Percentiles rank a stretch among this genome's conserved stretches.
Conservation (phyloP, 2,113 vertebrate genomes). For the Oxyura jamaicensis region DNA sequence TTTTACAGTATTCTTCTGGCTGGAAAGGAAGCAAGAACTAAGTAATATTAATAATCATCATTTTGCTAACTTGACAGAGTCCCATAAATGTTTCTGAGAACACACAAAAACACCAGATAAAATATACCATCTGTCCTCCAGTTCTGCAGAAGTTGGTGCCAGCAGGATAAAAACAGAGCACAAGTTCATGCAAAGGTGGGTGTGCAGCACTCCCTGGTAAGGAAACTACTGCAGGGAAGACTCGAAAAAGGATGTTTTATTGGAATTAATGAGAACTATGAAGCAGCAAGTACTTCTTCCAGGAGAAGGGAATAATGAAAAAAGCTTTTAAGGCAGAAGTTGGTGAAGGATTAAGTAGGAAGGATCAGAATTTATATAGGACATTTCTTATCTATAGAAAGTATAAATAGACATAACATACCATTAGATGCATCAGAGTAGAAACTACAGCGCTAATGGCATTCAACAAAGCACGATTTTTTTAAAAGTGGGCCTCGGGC, state of each 20-base stretch:
- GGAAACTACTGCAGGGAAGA: constrained; percentile 1
- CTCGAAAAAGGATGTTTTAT: constrained; percentile 1
- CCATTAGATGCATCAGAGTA: not conserved
- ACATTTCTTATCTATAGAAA: not conserved
- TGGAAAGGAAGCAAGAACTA: not conserved
- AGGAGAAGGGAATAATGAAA: not conserved
- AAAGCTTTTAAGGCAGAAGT: not conserved
- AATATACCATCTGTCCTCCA: constrained; percentile 51
- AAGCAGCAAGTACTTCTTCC: not conserved
- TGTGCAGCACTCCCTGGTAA: constrained; percentile 18
- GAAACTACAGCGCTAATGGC: not conserved
- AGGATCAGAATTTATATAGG: not conserved
- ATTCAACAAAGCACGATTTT: not conserved
- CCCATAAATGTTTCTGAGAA: constrained; percentile 39
- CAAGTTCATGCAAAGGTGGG: constrained; percentile 50
- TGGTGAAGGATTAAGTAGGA: not conserved
- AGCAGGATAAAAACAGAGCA: constrained; percentile 27
- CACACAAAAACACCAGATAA: constrained; percentile 32
- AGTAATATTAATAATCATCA: constrained; percentile 13
- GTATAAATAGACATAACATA: not conserved
- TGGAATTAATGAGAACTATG: constrained; percentile 7
- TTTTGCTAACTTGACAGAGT: constrained; percentile 33
- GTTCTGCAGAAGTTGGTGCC: constrained; percentile 32
- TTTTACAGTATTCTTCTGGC: not conserved
- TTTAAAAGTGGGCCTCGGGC: not conserved